phyloP scores from a whole-genome alignment of 2,888 invertebrate genomes.

The Acanthopleura granulata region DNA sequence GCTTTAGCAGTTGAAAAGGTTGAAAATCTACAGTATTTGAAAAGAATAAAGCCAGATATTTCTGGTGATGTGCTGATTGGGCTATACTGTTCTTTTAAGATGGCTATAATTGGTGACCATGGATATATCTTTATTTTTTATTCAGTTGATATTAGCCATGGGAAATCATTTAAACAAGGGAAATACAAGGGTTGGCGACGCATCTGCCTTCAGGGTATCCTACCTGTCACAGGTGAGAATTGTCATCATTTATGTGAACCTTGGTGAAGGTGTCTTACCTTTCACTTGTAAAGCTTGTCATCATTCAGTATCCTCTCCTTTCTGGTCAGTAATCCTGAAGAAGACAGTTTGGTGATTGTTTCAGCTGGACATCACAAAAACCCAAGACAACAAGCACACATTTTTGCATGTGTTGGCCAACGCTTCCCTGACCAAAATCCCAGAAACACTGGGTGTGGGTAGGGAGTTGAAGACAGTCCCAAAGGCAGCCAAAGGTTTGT shows the following conservation, averaged over 20 bases:
- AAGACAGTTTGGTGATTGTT: not conserved
- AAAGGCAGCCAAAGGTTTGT: constrained; percentile 50
- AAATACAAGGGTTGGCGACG: constrained; percentile 61
- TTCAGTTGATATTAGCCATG: constrained; percentile 68
- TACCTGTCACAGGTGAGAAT: constrained; percentile 61
- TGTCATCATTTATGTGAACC: no score
- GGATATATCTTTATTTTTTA: no score
- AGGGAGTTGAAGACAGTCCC: constrained; percentile 60
- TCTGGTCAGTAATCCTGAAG: no score
- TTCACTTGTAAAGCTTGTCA: no score
- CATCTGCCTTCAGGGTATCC: constrained; percentile 64
- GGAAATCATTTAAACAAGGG: constrained; percentile 69
- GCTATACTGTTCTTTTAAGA: no score
- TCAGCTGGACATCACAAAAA: constrained; percentile 68
- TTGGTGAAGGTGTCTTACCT: no score
- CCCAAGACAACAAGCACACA: constrained; percentile 64
- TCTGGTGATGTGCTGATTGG: no score
- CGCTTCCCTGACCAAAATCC: constrained; percentile 59
- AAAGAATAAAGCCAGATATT: no score
- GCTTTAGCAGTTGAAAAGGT: no score
- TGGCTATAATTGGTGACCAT: no score
- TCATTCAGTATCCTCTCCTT: no score
- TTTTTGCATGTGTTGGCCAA: constrained; percentile 67
- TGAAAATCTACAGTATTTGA: no score
- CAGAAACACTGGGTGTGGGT: constrained; percentile 55